Base-by-base conservation (phyloP, 2,113 vertebrate species). In the Labeo rohita region DNA sequence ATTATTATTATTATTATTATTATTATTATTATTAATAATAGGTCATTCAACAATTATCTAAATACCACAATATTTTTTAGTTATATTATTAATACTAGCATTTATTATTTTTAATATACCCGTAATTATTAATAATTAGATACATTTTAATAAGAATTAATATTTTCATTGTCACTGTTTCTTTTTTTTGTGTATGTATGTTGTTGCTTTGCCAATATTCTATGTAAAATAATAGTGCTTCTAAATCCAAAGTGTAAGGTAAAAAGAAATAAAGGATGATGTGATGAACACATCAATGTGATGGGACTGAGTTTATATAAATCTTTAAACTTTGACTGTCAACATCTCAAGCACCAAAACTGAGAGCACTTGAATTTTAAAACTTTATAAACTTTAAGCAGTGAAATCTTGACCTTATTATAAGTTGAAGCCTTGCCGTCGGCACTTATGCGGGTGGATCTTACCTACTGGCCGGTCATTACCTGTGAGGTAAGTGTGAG, bases 401-500 rank as follows among this genome's bases (percentile, higher is more conserved):
- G 52, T 15, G 3, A 43, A 74, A 47, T 34, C 18, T 34, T 84
- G 52, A 56, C 49, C 66, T 82, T 52, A 54, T 84, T 83, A 73
- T 73, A 84, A 72, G 36, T 28, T 84, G 49, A 70, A 74, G 68
- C 50, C 50, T 28, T 84, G 18, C 68, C 21, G 13, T 45, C 34
- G 0, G 36, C 18, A 34, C 82, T 47, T 36, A 54, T 52, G 34
- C 28, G 12, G 85, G 18, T 47, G n/a, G 15, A 72, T 83, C 80
- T 83, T 21, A 66, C 65, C 63, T 83, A 2, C 65, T 59, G 75
- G 70, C 23, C 52, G 13, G 77, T 77, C 68, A 50, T 87, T 79
- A 91, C 93, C 92, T 91, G 89, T 86, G 70, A 76, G 52, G 73
- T 5, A 18, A 72, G 61, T 8, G 73, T n/a, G 36, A 59, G 72